Conservation (phyloP, 2,113 vertebrate genomes). For the Gadus chalcogrammus region DNA sequence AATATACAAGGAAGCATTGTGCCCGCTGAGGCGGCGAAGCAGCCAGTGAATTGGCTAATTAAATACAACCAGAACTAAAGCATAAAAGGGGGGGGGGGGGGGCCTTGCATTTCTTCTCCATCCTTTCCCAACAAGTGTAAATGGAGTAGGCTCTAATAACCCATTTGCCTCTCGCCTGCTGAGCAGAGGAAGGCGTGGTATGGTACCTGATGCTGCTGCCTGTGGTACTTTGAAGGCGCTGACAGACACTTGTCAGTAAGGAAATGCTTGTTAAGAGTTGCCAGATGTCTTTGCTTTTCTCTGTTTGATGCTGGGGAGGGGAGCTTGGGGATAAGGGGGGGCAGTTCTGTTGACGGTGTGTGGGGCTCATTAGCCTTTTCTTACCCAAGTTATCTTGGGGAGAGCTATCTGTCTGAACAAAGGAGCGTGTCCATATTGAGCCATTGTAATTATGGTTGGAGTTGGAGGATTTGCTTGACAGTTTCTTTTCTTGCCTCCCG, state of each 20-base stretch:
- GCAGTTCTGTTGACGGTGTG: conserved; percentile 39
- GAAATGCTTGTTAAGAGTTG: conserved; percentile 31
- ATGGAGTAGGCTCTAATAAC: conserved; percentile 66
- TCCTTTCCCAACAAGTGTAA: conserved; percentile 65
- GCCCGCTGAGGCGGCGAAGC: conserved; percentile 55
- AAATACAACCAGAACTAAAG: conserved; percentile 57
- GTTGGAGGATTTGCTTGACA: conserved; percentile 5
- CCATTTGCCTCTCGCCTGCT: conserved; percentile 58
- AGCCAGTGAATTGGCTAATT: conserved; percentile 66
- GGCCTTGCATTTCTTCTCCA: conserved; percentile 55
- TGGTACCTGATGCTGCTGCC: conserved; percentile 38
- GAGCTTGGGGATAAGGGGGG: conserved; percentile 13
- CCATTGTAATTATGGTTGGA: conserved; percentile 41
- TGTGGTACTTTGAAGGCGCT: conserved; percentile 32
- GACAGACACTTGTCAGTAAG: conserved; percentile 27
- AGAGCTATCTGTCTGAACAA: conserved; percentile 45
- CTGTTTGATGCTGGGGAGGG: conserved; percentile 38
- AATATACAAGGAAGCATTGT: conserved; percentile 57
- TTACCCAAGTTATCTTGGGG: conserved; percentile 35
- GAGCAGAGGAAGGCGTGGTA: conserved; percentile 50
- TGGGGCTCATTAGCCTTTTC: conserved; percentile 58
- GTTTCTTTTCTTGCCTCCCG: not conserved
- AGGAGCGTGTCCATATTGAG: conserved; percentile 41
- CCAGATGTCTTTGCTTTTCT: conserved; percentile 30
- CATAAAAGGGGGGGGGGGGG: conserved; percentile 26